Evolutionary conservation across 2,113 vertebrate genomes (phyloP).

Genomic region (Chaetops frenatus): DNA sequence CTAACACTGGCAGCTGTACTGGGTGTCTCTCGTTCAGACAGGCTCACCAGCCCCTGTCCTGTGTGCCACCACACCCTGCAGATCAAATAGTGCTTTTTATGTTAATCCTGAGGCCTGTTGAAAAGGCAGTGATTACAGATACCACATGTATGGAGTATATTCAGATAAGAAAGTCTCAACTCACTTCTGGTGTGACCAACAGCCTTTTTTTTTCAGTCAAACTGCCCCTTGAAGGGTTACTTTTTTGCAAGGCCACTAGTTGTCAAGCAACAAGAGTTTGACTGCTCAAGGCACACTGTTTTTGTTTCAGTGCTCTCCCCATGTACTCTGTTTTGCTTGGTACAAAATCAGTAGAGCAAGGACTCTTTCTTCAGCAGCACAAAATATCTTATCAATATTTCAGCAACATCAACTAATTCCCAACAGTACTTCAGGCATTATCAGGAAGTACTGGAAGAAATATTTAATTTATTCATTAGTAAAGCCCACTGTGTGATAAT

Average conservation of each 20-base stretch:
- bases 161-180: background rate
- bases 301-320: background rate
- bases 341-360: background rate
- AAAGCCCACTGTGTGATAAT: background rate
- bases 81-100: background rate
- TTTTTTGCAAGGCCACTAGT: background rate
- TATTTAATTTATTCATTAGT: background rate
- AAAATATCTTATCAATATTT: background rate
- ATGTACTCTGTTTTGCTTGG: background rate
- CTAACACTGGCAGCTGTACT: background rate
- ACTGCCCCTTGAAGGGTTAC: background rate
- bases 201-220: background rate
- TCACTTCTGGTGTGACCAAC: background rate
- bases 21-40: background rate
- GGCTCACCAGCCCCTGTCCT: background rate
- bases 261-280: background rate
- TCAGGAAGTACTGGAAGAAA: background rate
- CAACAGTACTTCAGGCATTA: background rate
- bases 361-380: background rate
- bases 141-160: too few species aligned
- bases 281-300: background rate
- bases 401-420: background rate
- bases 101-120: background rate
- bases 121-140: background rate
- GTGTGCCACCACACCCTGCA: background rate